These are phyloP conservation scores for Herminia tarsipennalis DNA, from an alignment of 2,888 invertebrate species.

Conservation along the genomic window DNA sequence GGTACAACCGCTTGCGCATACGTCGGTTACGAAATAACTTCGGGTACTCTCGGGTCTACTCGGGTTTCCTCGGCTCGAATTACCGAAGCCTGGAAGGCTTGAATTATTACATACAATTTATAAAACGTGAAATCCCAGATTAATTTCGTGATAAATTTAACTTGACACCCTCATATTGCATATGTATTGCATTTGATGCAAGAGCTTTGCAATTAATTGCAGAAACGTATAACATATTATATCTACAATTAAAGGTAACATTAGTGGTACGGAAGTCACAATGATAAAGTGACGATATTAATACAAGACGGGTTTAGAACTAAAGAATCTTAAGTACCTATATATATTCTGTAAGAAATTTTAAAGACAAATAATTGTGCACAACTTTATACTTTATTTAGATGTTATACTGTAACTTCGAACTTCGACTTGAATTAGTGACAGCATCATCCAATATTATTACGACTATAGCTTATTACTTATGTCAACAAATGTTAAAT, in stretches of 20 bases:
- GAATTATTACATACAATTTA: conserved; percentile 37
- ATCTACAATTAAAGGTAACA: too few species aligned
- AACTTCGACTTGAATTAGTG: too few species aligned
- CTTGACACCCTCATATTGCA: conserved; percentile 28
- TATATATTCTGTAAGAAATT: too few species aligned
- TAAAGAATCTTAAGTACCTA: too few species aligned
- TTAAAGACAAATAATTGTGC: too few species aligned
- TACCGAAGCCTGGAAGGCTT: conserved; percentile 30
- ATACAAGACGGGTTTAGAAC: too few species aligned
- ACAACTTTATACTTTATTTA: too few species aligned
- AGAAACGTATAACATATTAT: conserved; percentile 18
- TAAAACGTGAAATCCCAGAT: conserved; percentile 38
- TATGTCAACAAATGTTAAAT: too few species aligned
- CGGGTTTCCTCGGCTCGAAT: conserved; percentile 34
- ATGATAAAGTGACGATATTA: too few species aligned
- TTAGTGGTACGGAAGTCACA: background rate
- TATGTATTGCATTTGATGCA: conserved; percentile 21
- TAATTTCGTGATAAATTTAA: conserved; percentile 25
- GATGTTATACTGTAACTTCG: too few species aligned
- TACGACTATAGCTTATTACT: too few species aligned
- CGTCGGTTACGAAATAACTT: conserved; percentile 33
- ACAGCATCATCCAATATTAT: too few species aligned
- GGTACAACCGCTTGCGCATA: conserved; percentile 14
- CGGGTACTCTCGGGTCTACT: conserved; percentile 22
- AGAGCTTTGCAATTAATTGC: conserved; percentile 19